Evolutionary conservation across 2,888 invertebrate genomes (phyloP), one percentile per base, ranked within the genome.

Genomic region (Silvanus unidentatus): DNA sequence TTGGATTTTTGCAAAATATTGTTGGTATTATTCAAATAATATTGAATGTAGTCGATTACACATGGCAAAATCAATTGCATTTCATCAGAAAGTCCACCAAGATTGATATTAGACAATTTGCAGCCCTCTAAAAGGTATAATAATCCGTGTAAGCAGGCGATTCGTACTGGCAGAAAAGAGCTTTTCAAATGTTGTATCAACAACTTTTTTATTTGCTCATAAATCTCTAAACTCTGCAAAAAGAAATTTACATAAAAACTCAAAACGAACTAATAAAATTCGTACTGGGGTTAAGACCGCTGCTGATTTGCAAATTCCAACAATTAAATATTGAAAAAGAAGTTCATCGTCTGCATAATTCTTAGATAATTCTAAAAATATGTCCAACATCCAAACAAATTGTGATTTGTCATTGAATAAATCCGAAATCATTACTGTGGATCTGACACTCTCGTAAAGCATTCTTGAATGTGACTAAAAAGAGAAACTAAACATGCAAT

Each of bases 331-430:
- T 54, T 86, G 85, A 71, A 82, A 80, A 16, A 88, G 71, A 45
- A 89, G 76, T 62, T 88, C 87, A 70, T 91, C 89, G 65, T 90
- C 88, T 11, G 82, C 78, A 63, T 88, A 85, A 45, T 73, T 71
- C 59, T 79, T 81, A 16, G 84, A 77, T 37, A 84, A 65, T 52
- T 83, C 82, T 53, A 84, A 68, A 59, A 83, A 80, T 8, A 80
- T 79, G 51, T 85, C 81, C 58, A 87, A 73, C 80, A 91, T 84
- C 86, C 88, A 88, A 57, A 79, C 79, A 70, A 83, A 89, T 68
- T 91, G 90, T 32, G 79, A 76, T 58, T 79, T 77, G 63, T 88
- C 88, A 15, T 79, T 80, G 60, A 86, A 86, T 45, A 90, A 74
- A 69, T 91, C 89, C 0, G 87, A 86, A 53, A 90, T 78, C 49